A percentile compares a stretch with the other conserved stretches of the same genome.
Evolutionary conservation across 2,888 invertebrate species (phyloP).

Genomic region (Isotomurus palustris): DNA sequence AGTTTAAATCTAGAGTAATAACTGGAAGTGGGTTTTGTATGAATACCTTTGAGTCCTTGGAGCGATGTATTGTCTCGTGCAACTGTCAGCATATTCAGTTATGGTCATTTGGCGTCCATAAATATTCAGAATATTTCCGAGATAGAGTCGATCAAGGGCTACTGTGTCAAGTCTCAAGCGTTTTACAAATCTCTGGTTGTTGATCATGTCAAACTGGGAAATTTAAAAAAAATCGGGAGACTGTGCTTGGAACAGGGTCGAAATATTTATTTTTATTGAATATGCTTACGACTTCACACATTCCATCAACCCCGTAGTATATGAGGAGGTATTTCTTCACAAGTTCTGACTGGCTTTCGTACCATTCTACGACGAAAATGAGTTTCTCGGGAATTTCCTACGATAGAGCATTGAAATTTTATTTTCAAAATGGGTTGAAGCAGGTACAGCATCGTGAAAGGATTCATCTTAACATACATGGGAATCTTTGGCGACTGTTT

Average conservation of each 20-base stretch:
- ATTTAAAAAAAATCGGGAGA: constrained; percentile 28
- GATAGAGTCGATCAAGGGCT: constrained; percentile 49
- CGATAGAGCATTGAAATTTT: neutral
- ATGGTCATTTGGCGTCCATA: constrained; percentile 51
- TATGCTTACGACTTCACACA: constrained; percentile 68
- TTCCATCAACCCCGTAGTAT: constrained; percentile 70
- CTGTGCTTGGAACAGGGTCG: neutral
- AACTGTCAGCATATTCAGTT: constrained; percentile 52
- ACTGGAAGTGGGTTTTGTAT: neutral
- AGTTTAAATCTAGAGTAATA: too few species aligned
- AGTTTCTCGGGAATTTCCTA: constrained; percentile 30
- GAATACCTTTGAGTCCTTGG: constrained; percentile 50
- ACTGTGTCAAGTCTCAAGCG: constrained; percentile 50
- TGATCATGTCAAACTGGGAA: constrained; percentile 52
- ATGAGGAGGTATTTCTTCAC: constrained; percentile 70
- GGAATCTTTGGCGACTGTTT: too few species aligned
- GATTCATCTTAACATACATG: neutral
- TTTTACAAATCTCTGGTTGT: constrained; percentile 50
- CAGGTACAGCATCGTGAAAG: neutral
- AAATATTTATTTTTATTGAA: constrained; percentile 1
- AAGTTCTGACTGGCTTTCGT: constrained; percentile 70
- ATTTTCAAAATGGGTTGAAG: too few species aligned
- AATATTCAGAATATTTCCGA: constrained; percentile 52
- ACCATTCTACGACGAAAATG: constrained; percentile 69
- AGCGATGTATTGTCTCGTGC: constrained; percentile 49